These are phyloP conservation scores for Mandrillus leucophaeus DNA, from an alignment of 2,113 vertebrate genomes.

Conservation along the genomic window DNA sequence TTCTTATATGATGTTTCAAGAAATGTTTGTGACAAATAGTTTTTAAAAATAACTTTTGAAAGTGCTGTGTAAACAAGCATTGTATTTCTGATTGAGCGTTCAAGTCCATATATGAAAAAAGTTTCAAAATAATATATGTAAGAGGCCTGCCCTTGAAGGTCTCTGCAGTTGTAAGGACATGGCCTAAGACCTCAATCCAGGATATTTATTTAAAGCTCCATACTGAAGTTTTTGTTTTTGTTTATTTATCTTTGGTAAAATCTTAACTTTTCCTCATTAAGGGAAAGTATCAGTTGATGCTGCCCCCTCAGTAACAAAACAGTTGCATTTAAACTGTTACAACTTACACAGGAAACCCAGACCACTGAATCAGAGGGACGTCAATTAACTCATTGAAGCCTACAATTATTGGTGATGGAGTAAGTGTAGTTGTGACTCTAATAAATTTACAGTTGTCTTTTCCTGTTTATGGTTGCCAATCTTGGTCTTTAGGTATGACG, in stretches of 20 bases:
- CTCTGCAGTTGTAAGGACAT: background rate
- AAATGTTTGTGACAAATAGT: background rate
- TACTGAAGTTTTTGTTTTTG: background rate
- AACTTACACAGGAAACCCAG: background rate
- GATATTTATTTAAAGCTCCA: background rate
- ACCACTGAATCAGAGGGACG: background rate
- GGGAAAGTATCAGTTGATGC: background rate
- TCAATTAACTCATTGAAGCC: background rate
- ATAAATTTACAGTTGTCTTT: background rate
- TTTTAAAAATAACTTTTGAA: background rate
- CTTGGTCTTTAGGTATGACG: background rate
- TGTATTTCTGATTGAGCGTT: background rate
- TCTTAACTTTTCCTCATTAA: background rate
- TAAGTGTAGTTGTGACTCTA: background rate
- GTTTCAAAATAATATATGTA: background rate
- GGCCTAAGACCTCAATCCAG: background rate
- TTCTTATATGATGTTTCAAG: background rate
- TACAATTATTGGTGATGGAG: background rate
- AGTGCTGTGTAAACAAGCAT: background rate
- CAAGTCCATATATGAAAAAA: background rate
- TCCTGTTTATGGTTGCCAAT: background rate
- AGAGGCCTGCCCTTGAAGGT: background rate
- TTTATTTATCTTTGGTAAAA: background rate
- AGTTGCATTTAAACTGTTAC: background rate
- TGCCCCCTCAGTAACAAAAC: background rate